phyloP scores from a whole-genome alignment of 2,113 vertebrate species.

The Odobenus rosmarus region DNA sequence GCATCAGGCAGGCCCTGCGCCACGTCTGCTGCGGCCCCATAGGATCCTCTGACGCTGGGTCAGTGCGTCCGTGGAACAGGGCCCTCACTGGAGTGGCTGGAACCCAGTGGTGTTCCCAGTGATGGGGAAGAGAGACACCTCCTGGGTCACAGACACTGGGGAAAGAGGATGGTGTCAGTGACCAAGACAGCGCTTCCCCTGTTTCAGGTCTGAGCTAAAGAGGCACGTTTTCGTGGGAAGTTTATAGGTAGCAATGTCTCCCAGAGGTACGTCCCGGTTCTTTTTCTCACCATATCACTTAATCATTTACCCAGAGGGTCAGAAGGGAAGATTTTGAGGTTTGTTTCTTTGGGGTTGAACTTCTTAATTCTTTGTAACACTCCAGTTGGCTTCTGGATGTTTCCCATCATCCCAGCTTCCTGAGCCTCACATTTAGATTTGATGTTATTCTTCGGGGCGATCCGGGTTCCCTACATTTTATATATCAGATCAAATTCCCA shows the following conservation, averaged over 20 bases:
- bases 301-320: neutral
- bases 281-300: neutral
- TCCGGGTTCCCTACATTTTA: neutral
- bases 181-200: neutral
- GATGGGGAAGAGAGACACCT: neutral
- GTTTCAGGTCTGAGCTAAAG: neutral
- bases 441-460: neutral
- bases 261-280: too few relatives aligned
- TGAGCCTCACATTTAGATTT: neutral
- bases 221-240: neutral
- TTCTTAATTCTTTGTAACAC: neutral
- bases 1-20: neutral
- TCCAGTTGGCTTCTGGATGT: neutral
- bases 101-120: too few relatives aligned
- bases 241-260: neutral
- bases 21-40: rapidly evolving
- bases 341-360: neutral
- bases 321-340: neutral
- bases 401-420: neutral
- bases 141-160: neutral
- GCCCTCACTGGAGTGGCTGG: neutral
- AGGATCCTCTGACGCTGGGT: neutral
- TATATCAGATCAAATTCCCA: too few relatives aligned
- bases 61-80: neutral
- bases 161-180: too few relatives aligned